Conservation (phyloP, 2,797 vertebrate species). For the Tapirus indicus region DNA sequence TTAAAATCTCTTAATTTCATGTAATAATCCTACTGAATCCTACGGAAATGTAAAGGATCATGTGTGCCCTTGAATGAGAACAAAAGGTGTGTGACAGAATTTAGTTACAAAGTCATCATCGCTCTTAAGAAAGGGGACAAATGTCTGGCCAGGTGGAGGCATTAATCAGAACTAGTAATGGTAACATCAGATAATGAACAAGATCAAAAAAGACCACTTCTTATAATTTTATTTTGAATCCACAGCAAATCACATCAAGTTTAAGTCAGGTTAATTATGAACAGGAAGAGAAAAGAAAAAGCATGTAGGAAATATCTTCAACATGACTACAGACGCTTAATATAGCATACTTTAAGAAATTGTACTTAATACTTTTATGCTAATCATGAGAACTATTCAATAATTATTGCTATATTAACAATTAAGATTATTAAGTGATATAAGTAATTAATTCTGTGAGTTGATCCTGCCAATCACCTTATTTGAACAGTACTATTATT, state of each 20-base stretch:
- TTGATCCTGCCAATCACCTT: neutral
- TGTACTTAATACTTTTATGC: neutral
- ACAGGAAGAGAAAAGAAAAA: neutral
- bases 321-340: neutral
- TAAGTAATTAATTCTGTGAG: neutral
- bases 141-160: neutral
- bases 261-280: constrained; percentile 1
- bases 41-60: neutral
- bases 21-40: neutral
- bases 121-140: neutral
- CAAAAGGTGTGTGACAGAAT: neutral
- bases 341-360: neutral
- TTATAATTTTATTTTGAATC: neutral
- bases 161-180: neutral
- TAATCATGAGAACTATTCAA: neutral
- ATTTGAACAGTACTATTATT: neutral
- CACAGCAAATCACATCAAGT: neutral
- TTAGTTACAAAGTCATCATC: neutral
- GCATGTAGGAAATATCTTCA: neutral
- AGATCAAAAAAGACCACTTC: neutral
- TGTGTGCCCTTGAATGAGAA: neutral
- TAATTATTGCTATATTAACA: neutral
- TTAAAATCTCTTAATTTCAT: neutral
- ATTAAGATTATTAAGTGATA: neutral
- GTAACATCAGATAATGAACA: neutral